Conservation (phyloP, 2,888 invertebrate species). For the Acrobasis repandana region DNA sequence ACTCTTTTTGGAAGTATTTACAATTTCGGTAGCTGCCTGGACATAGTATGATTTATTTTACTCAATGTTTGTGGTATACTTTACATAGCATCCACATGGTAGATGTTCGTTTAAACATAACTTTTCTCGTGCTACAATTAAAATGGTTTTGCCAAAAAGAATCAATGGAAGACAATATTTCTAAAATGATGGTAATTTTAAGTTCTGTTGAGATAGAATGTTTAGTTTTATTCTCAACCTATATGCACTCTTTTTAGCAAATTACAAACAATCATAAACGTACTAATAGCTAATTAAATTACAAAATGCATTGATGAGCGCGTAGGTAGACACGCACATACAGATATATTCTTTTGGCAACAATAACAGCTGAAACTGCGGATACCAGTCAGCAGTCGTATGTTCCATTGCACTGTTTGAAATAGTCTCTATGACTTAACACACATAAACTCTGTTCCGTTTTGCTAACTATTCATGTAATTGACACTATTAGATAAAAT, state of each 20-base stretch:
- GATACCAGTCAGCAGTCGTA: slow-evolving; percentile 51
- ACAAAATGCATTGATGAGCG: slow-evolving; percentile 76
- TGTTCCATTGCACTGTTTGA: slow-evolving; percentile 74
- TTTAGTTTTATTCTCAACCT: slow-evolving; percentile 49
- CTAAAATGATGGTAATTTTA: slow-evolving; percentile 33
- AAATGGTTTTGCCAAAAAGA: slow-evolving; percentile 70
- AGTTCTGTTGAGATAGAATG: slow-evolving; percentile 36
- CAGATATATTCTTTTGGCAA: slow-evolving; percentile 65
- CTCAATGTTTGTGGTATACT: background rate
- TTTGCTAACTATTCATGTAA: slow-evolving; percentile 74
- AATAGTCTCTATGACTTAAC: slow-evolving; percentile 69
- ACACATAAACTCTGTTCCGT: slow-evolving; percentile 68
- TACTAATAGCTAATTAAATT: slow-evolving; percentile 72
- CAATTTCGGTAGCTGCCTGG: slow-evolving; percentile 45
- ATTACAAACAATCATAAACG: slow-evolving; percentile 59
- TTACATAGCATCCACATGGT: slow-evolving; percentile 50
- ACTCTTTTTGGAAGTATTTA: slow-evolving; percentile 16
- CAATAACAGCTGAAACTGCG: slow-evolving; percentile 52
- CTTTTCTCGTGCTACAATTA: slow-evolving; percentile 72
- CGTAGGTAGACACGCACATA: slow-evolving; percentile 49
- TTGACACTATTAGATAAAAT: slow-evolving; percentile 80
- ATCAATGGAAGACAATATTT: slow-evolving; percentile 75
- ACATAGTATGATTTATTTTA: background rate
- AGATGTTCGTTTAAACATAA: slow-evolving; percentile 50
- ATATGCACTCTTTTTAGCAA: slow-evolving; percentile 60